Evolutionary conservation across 2,797 vertebrate genomes (phyloP).

Genomic region (Geotrypetes seraphini): DNA sequence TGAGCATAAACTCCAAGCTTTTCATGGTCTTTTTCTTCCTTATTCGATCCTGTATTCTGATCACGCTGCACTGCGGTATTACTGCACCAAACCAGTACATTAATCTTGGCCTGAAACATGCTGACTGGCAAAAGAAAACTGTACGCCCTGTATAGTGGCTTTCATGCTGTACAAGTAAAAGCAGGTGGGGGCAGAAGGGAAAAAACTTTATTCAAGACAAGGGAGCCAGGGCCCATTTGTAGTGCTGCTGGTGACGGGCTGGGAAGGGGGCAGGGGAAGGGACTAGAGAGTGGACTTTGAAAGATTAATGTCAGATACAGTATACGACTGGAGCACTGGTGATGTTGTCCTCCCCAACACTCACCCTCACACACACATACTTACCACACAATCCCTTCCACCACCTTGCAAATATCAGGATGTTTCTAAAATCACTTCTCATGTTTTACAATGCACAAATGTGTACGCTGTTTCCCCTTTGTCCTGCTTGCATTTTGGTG

Average conservation of each 20-base stretch:
- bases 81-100: slow-evolving; percentile 75
- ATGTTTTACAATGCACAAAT: neutral
- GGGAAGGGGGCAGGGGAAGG: neutral
- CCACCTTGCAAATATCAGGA: slow-evolving; percentile 22
- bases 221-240: slow-evolving; percentile 22
- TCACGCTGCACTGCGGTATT: slow-evolving; percentile 82
- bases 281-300: no score
- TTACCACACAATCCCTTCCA: slow-evolving; percentile 15
- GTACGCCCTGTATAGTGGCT: slow-evolving; percentile 57
- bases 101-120: slow-evolving; percentile 75
- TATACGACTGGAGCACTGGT: no score
- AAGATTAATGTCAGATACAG: no score
- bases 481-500: no score
- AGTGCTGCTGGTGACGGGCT: slow-evolving; percentile 9
- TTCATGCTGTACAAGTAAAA: slow-evolving; percentile 57
- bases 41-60: slow-evolving; percentile 75
- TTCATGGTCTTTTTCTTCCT: slow-evolving; percentile 61
- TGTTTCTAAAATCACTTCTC: slow-evolving; percentile 8
- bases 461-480: no score
- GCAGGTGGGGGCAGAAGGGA: slow-evolving; percentile 15
- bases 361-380: no score
- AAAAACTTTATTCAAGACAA: slow-evolving; percentile 21
- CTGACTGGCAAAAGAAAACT: slow-evolving; percentile 64
- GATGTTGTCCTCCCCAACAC: neutral
- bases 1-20: slow-evolving; percentile 52